A percentile compares a stretch with the other conserved stretches of the same genome.
These are phyloP conservation scores for Ips nitidus DNA, from an alignment of 1,140 invertebrate genomes.

Conservation along the genomic window DNA sequence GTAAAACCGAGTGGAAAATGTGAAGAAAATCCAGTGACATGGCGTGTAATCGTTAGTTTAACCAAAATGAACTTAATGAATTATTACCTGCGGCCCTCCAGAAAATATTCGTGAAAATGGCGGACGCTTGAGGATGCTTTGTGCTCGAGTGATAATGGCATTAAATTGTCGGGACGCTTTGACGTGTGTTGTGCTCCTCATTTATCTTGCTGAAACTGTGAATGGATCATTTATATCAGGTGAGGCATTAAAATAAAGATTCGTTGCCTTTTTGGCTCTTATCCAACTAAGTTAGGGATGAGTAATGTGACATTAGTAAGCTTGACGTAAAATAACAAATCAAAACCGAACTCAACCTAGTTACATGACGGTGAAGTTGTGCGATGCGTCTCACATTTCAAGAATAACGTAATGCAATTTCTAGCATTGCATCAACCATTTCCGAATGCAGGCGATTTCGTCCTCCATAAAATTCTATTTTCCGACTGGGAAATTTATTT, in stretches of 20 bases:
- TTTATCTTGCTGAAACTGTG: slow-evolving; percentile 25
- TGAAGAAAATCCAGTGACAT: neutral
- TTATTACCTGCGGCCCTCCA: slow-evolving; percentile 2
- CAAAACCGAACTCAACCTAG: too few relatives aligned
- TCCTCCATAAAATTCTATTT: slow-evolving; percentile 21
- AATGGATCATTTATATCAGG: slow-evolving; percentile 31
- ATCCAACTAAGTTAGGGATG: too few relatives aligned
- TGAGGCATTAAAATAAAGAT: neutral
- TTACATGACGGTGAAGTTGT: neutral
- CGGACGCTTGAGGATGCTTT: slow-evolving; percentile 19
- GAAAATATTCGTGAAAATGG: slow-evolving; percentile 24
- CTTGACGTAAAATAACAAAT: too few relatives aligned
- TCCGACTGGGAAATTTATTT: slow-evolving; percentile 11
- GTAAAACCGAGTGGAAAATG: neutral
- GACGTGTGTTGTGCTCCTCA: slow-evolving; percentile 29
- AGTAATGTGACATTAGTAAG: too few relatives aligned
- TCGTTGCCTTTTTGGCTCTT: too few relatives aligned
- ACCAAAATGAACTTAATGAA: slow-evolving; percentile 17
- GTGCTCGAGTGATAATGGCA: slow-evolving; percentile 32
- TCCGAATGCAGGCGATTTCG: slow-evolving; percentile 9
- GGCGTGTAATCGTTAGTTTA: slow-evolving; percentile 4
- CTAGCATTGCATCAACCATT: neutral
- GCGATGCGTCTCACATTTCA: neutral
- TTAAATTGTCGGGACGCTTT: slow-evolving; percentile 33
- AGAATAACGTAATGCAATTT: slow-evolving; percentile 7